Base-by-base conservation (phyloP, 64 coral and sea anemone genomes). In the Stichodactyla mertensii region DNA sequence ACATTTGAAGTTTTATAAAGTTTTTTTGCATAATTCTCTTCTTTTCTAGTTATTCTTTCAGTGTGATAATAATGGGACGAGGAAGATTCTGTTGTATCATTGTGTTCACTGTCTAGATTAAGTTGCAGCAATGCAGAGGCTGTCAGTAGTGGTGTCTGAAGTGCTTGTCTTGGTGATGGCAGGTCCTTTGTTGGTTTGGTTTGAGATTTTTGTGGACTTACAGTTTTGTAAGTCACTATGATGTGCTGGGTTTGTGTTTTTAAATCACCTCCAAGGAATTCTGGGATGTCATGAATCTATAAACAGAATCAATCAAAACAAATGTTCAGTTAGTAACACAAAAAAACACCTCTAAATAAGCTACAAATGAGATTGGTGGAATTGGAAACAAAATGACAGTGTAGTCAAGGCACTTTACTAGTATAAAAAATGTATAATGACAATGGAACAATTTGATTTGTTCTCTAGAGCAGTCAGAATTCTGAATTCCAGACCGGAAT, bases 201-300 rank as follows among this genome's bases (percentile, higher is more conserved):
- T 74, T 74, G 69, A 26, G 69, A 13, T 74, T 74, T 74, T 82
- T 82, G 80, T 24, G 80, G 52, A 82, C 12, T 52, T 55, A 11
- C 5, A 54, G 80, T 10, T 77, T 93, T 90, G 52, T 92, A 89
- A 14, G 59, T 80, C 12, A 99, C 14, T 79, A 92, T 24, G 66
- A 99, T 91, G 55, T 99, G 97, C 23, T 99, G 93, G 54, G 91
- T 86, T 64, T 88, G 86, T 28, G 61, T 95, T 82, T 90, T 99
- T 26, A 99, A 87, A 55, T 99, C 97, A 52, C 97, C 97, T 20
- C 89, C 91, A 61, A 99, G 90, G 89, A 99, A 99, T 9, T 99
- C 93, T 14, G 97, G 90, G 52, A 91, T 87, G 85, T 99, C 97
- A 92, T 99, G 87, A 77, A 99, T 92, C 97, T 99, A 64, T 67